Evolutionary conservation across 2,888 invertebrate genomes (phyloP).

Genomic region (Calliopum simillimum): DNA sequence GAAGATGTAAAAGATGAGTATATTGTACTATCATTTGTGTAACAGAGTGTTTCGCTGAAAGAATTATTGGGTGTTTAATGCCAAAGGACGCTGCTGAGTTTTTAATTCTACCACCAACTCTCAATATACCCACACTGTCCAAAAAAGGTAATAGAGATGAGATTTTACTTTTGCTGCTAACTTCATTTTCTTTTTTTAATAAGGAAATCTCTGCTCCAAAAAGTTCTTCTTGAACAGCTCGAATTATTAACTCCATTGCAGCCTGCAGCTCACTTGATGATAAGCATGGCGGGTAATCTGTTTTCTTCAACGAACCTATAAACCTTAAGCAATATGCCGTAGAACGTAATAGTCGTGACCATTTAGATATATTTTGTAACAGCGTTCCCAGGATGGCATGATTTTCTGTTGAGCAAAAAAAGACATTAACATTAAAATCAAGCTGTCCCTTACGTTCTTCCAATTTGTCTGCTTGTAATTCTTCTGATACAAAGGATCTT

Average conservation of each 20-base stretch:
- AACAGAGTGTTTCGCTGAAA: neutral
- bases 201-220: neutral
- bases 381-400: neutral
- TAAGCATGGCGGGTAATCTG: neutral
- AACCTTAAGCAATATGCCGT: neutral
- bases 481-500: neutral
- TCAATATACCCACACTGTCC: conserved; percentile 5
- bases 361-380: neutral
- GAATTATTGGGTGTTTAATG: conserved; percentile 34
- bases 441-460: conserved; percentile 5
- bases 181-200: neutral
- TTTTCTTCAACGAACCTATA: neutral
- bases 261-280: neutral
- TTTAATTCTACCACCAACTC: conserved; percentile 32
- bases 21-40: no score
- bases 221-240: neutral
- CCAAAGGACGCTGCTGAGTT: conserved; percentile 26
- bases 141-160: conserved; percentile 1
- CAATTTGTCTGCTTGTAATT: neutral
- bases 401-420: conserved; percentile 10
- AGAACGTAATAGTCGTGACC: neutral
- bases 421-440: neutral
- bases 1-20: no score
- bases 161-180: neutral
- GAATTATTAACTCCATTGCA: neutral